A percentile compares a stretch with the other conserved stretches of the same genome.
These are phyloP conservation scores for Glaucidium brasilianum DNA, from an alignment of 2,113 vertebrate species.

Conservation along the genomic window DNA sequence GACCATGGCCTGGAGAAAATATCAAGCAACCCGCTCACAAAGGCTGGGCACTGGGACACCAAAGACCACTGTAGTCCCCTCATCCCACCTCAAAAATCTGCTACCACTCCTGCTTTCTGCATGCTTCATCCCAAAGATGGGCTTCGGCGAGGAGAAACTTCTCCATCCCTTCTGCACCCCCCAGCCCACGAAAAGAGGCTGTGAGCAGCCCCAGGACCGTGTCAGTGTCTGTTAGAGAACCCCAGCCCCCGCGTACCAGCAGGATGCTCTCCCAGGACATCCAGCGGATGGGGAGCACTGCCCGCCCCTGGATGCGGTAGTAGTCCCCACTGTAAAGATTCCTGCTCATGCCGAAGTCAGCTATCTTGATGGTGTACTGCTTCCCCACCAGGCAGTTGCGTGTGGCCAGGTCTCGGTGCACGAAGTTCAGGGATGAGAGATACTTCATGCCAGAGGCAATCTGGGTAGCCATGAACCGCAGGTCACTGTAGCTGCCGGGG, in stretches of 20 bases:
- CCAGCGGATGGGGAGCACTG: slow-evolving; percentile 98
- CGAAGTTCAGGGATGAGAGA: slow-evolving; percentile 94
- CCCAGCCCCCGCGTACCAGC: slow-evolving; percentile 71
- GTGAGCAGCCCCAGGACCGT: rapidly evolving
- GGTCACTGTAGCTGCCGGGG: slow-evolving; percentile 72
- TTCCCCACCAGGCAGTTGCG: slow-evolving; percentile 96
- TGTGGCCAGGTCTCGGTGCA: slow-evolving; percentile 95
- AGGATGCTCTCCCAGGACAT: slow-evolving; percentile 99
- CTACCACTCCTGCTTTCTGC: not conserved
- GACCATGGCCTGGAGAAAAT: not conserved
- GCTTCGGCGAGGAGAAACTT: not conserved
- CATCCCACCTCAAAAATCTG: not conserved
- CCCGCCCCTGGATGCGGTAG: slow-evolving; percentile 95
- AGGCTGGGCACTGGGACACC: not conserved
- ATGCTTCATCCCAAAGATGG: not conserved
- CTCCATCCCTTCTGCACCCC: rapidly evolving
- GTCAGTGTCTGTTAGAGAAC: rapidly evolving
- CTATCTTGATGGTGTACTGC: slow-evolving; percentile 95
- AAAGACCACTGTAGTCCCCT: rapidly evolving
- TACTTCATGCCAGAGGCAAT: slow-evolving; percentile 97
- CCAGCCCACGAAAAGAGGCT: not conserved
- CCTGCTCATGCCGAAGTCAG: slow-evolving; percentile 97
- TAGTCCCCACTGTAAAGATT: slow-evolving; percentile 98
- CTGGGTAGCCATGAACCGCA: slow-evolving; percentile 89
- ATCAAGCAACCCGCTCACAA: rapidly evolving